A percentile compares a stretch with the other conserved stretches of the same genome.
phyloP scores from a whole-genome alignment of 2,113 vertebrate genomes.

The Mobula birostris region DNA sequence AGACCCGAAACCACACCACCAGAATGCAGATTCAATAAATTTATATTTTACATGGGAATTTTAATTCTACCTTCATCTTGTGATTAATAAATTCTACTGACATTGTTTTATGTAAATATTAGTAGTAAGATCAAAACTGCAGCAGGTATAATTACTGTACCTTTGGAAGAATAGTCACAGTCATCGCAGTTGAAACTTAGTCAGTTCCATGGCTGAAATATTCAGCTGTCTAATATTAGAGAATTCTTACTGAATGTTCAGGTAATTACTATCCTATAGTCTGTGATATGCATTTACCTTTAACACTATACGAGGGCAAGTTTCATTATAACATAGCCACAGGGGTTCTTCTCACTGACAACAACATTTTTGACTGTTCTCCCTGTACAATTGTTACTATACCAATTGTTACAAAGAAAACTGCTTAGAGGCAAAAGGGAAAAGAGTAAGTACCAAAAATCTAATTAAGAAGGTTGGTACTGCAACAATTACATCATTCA shows the following conservation, averaged over 20 bases:
- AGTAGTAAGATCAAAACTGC: background rate
- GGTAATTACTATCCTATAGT: background rate
- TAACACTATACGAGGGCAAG: background rate
- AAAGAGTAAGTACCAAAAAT: background rate
- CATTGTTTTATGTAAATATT: background rate
- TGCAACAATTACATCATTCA: slow-evolving; percentile 2
- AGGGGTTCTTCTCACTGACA: background rate
- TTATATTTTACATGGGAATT: background rate
- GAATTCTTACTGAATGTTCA: slow-evolving; percentile 11
- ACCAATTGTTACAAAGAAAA: background rate
- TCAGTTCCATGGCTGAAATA: slow-evolving; percentile 17
- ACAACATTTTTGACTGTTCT: background rate
- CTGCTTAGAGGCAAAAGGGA: background rate
- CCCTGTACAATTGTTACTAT: background rate
- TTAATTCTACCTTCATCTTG: background rate
- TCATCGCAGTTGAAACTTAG: background rate
- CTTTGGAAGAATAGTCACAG: background rate
- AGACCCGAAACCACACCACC: too few relatives aligned
- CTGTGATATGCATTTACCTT: background rate
- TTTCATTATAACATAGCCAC: slow-evolving; percentile 18
- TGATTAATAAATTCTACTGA: background rate
- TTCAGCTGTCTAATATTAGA: background rate
- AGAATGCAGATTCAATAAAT: background rate
- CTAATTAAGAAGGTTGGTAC: background rate
- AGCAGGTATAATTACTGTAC: background rate